A percentile compares a stretch with the other conserved stretches of the same genome.
Evolutionary conservation across 2,113 vertebrate species (phyloP).

Genomic region (Accipiter cooperii): DNA sequence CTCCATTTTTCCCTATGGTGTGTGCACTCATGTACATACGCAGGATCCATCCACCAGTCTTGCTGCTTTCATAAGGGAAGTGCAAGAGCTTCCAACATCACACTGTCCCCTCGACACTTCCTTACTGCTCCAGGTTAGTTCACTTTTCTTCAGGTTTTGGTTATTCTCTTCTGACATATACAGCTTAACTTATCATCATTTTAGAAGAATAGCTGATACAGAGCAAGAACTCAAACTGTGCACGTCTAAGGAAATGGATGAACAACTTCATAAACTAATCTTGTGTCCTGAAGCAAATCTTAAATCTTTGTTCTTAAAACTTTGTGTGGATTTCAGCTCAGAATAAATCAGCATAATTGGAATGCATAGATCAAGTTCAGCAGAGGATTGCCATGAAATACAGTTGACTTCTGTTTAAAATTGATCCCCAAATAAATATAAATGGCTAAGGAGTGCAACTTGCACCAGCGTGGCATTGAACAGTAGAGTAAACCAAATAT

Average conservation of each 20-base stretch:
- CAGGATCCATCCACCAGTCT: not conserved
- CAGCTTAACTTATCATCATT: not conserved
- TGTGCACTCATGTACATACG: fast-evolving
- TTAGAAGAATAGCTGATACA: not conserved
- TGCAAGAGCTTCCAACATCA: not conserved
- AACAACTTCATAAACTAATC: not conserved
- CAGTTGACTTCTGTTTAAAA: not conserved
- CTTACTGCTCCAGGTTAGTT: not conserved
- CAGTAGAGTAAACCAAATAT: not conserved
- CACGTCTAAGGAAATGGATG: not conserved
- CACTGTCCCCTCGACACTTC: not conserved
- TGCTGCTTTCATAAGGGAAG: not conserved
- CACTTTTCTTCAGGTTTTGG: not conserved
- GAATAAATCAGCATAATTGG: not conserved
- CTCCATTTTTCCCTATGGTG: fast-evolving
- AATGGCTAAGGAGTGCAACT: not conserved
- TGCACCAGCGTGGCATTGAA: not conserved
- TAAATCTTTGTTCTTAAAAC: not conserved
- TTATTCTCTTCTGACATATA: not conserved
- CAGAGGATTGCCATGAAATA: not conserved
- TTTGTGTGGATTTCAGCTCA: not conserved
- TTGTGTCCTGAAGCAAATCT: not conserved
- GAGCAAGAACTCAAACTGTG: not conserved
- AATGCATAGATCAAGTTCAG: not conserved
- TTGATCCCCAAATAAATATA: not conserved